A percentile compares a stretch with the other conserved stretches of the same genome.
Evolutionary conservation across 37 sponge, comb jelly and placozoan genomes (phyloP).

Genomic region (Chondrilla cf. caribensis): DNA sequence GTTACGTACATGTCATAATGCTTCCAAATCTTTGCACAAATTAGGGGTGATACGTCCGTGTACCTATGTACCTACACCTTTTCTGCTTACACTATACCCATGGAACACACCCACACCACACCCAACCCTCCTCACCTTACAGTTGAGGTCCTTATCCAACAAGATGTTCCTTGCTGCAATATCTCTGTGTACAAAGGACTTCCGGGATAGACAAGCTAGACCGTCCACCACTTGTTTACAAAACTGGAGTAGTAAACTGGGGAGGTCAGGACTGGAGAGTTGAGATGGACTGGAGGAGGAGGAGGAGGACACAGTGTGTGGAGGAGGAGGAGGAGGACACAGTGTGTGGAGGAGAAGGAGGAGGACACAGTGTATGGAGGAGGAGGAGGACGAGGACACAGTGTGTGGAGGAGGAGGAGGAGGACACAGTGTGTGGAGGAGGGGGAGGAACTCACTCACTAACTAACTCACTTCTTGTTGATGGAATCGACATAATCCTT

Average conservation of each 20-base stretch:
- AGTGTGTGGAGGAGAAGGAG: background rate
- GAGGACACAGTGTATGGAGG: background rate
- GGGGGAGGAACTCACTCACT: background rate
- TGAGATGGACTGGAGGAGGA: background rate
- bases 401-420: no score
- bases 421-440: no score
- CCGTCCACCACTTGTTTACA: conserved; percentile 26
- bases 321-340: background rate
- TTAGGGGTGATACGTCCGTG: no score
- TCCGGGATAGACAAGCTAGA: conserved; percentile 3
- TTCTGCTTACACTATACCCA: no score
- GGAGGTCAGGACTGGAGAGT: background rate
- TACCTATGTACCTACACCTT: no score
- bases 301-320: background rate
- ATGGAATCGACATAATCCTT: background rate
- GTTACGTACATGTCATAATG: no score
- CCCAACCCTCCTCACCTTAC: conserved; percentile 1
- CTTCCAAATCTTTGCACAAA: no score
- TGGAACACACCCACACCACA: no score
- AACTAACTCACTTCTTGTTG: background rate
- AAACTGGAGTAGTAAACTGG: conserved; percentile 12
- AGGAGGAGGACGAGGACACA: no score
- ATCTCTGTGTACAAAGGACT: conserved; percentile 38
- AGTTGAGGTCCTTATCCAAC: conserved; percentile 16
- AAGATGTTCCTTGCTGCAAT: conserved; percentile 32